These are phyloP conservation scores for Oedothorax gibbosus DNA, from an alignment of 1,140 invertebrate species.

Conservation along the genomic window DNA sequence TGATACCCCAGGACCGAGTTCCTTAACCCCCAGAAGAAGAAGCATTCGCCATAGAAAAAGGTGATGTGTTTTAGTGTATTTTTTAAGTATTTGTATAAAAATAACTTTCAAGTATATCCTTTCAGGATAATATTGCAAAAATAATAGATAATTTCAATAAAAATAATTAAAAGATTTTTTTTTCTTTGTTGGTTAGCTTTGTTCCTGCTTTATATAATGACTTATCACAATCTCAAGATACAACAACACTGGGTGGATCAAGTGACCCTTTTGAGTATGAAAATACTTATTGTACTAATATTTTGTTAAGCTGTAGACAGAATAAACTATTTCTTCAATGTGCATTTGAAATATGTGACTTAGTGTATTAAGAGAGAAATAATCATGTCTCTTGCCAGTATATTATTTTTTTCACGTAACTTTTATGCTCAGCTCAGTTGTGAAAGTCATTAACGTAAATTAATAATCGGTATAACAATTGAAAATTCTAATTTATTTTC, in stretches of 20 bases:
- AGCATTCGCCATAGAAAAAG: constrained; percentile 43
- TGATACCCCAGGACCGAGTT: neutral
- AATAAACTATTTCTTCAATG: no score
- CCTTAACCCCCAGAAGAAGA: constrained; percentile 5
- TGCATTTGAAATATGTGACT: no score
- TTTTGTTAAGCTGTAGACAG: no score
- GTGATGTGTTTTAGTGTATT: constrained; percentile 1
- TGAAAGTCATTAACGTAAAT: no score
- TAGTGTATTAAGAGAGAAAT: no score
- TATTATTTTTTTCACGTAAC: no score
- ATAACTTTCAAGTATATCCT: neutral
- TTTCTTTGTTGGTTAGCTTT: constrained; percentile 8
- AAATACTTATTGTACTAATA: neutral
- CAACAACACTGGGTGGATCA: constrained; percentile 26
- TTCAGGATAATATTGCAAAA: neutral
- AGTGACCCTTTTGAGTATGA: constrained; percentile 52
- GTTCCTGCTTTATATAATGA: constrained; percentile 49
- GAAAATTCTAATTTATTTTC: no score
- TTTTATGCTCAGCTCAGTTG: no score
- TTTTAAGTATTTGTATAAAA: neutral
- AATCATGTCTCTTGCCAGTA: no score
- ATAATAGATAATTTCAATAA: neutral
- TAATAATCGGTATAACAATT: no score
- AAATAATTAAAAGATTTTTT: neutral
- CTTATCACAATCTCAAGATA: constrained; percentile 54